A percentile compares a stretch with the other conserved stretches of the same genome.
Conservation (phyloP, 2,888 invertebrate species). For the Timema cristinae region DNA sequence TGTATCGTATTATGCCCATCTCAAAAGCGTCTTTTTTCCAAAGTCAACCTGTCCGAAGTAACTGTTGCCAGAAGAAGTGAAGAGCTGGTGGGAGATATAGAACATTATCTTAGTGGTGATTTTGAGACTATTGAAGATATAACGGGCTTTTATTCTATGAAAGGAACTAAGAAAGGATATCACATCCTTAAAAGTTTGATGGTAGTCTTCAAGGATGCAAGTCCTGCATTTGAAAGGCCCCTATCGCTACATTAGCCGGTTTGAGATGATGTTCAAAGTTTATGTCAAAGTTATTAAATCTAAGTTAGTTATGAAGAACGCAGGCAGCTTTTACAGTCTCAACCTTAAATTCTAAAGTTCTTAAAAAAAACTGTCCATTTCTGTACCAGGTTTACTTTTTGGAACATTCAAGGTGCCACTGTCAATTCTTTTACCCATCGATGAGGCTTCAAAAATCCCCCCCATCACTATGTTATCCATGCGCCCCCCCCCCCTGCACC, state of each 20-base stretch:
- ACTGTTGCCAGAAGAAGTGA: too few species aligned
- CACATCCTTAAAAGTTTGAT: too few species aligned
- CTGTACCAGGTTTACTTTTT: not conserved
- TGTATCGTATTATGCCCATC: too few species aligned
- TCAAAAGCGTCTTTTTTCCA: too few species aligned
- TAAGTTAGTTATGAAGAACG: not conserved
- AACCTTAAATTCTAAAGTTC: not conserved
- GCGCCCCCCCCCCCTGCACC: too few species aligned
- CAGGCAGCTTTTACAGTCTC: constrained; percentile 1
- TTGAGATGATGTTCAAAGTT: not conserved
- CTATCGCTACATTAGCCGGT: not conserved
- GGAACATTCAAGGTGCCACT: not conserved
- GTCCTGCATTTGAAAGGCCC: not conserved
- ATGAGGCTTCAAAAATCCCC: not conserved
- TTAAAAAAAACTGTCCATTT: constrained; percentile 13
- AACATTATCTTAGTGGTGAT: too few species aligned
- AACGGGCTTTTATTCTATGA: too few species aligned
- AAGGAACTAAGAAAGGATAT: too few species aligned
- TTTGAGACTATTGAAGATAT: too few species aligned
- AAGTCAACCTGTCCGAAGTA: too few species aligned
- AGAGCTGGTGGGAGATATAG: too few species aligned
- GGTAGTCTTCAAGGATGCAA: too few species aligned
- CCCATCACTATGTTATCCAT: constrained; percentile 11
- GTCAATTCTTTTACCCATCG: not conserved
- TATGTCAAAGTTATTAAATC: not conserved